Evolutionary conservation across 1,140 invertebrate species (phyloP).

Genomic region (Drosophila murphyi): DNA sequence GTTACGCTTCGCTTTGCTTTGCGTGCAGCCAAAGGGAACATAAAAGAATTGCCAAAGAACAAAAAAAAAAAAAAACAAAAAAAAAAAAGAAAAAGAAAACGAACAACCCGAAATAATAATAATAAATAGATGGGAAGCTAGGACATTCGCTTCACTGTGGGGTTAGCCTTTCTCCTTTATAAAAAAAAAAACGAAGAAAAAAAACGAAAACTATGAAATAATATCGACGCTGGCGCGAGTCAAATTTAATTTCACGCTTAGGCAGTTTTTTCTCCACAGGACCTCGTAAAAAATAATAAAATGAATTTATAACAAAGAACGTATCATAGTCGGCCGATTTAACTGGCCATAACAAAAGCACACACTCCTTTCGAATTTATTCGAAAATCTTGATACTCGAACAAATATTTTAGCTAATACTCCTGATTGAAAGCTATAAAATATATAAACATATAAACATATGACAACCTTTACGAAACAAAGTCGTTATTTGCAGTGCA

Average conservation of each 20-base stretch:
- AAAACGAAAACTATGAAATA: slow-evolving; percentile 58
- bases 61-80: slow-evolving; percentile 21
- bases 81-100: slow-evolving; percentile 7
- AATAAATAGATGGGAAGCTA: slow-evolving; percentile 32
- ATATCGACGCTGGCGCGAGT: slow-evolving; percentile 59
- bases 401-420: background rate
- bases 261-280: slow-evolving; percentile 41
- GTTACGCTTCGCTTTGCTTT: slow-evolving; percentile 61
- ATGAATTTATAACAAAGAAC: slow-evolving; percentile 58
- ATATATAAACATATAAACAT: background rate
- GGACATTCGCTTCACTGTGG: slow-evolving; percentile 1
- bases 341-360: slow-evolving; percentile 14
- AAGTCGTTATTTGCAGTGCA: too few species aligned
- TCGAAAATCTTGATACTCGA: background rate
- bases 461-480: too few species aligned
- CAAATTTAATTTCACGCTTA: slow-evolving; percentile 84
- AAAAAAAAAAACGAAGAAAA: slow-evolving; percentile 12
- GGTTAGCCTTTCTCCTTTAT: slow-evolving; percentile 19
- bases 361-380: slow-evolving; percentile 2
- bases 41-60: slow-evolving; percentile 43
- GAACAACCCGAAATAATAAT: slow-evolving; percentile 10
- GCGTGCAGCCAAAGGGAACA: slow-evolving; percentile 60
- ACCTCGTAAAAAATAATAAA: slow-evolving; percentile 41
- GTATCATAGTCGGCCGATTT: slow-evolving; percentile 1
- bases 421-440: background rate